Evolutionary conservation across 2,797 vertebrate species (phyloP).

Genomic region (Anguilla pacifica): DNA sequence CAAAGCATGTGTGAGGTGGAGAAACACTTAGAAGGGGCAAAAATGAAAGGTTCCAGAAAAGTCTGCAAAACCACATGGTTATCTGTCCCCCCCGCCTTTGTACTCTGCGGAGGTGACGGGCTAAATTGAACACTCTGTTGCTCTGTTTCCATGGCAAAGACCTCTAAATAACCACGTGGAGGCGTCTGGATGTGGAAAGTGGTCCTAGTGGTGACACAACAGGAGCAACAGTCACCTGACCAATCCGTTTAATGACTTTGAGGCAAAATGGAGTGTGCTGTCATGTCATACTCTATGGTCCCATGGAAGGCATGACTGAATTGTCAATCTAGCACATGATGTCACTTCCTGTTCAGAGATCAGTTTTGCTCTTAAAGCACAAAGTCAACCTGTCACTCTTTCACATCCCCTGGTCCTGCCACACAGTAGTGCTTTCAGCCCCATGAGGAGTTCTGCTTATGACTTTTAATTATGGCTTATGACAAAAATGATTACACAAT

Average conservation of each 20-base stretch:
- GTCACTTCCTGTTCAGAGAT: slow-evolving; percentile 68
- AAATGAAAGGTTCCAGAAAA: slow-evolving; percentile 54
- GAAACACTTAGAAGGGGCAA: slow-evolving; percentile 43
- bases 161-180: slow-evolving; percentile 63
- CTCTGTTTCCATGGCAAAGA: slow-evolving; percentile 62
- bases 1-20: slow-evolving; percentile 21
- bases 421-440: neutral
- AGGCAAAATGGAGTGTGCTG: slow-evolving; percentile 35
- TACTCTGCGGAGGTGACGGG: slow-evolving; percentile 43
- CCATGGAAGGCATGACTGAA: slow-evolving; percentile 63
- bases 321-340: slow-evolving; percentile 72
- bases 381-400: neutral
- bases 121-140: slow-evolving; percentile 51
- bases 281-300: slow-evolving; percentile 63
- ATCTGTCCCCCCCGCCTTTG: slow-evolving; percentile 23
- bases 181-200: slow-evolving; percentile 57
- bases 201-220: slow-evolving; percentile 57
- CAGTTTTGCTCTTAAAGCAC: neutral
- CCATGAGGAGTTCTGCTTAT: neutral
- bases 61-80: slow-evolving; percentile 58
- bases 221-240: slow-evolving; percentile 48
- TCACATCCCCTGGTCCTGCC: neutral
- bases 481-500: neutral
- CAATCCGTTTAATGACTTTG: neutral
- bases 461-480: neutral